These are phyloP conservation scores for Mythimna loreyi DNA, from an alignment of 2,888 invertebrate genomes.

Conservation along the genomic window DNA sequence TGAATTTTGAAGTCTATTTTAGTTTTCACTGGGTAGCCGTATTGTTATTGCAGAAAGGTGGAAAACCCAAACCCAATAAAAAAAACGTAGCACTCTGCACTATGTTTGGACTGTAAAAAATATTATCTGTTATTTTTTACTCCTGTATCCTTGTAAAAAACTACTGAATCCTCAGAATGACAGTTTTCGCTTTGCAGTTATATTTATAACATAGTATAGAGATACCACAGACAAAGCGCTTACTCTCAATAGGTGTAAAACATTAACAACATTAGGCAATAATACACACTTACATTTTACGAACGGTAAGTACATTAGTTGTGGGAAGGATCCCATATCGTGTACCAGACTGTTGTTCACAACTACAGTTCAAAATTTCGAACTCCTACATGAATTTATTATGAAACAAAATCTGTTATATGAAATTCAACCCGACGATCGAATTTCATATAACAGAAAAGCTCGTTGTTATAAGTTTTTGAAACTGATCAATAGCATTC, in stretches of 20 bases:
- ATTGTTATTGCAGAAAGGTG: background rate
- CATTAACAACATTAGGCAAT: constrained; percentile 24
- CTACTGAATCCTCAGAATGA: background rate
- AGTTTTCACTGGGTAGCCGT: background rate
- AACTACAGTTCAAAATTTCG: constrained; percentile 37
- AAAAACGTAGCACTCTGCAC: background rate
- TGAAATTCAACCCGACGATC: constrained; percentile 19
- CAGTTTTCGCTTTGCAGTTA: background rate
- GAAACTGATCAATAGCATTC: constrained; percentile 4
- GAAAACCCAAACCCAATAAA: background rate
- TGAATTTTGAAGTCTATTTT: background rate
- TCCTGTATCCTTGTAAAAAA: too few species aligned
- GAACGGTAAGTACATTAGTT: constrained; percentile 1
- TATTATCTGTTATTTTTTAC: background rate
- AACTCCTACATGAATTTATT: constrained; percentile 17
- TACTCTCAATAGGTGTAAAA: constrained; percentile 4
- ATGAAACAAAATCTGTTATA: constrained; percentile 18
- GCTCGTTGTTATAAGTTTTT: constrained; percentile 1
- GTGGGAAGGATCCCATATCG: constrained; percentile 17
- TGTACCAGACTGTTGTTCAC: constrained; percentile 24
- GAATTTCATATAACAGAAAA: background rate
- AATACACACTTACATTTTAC: background rate
- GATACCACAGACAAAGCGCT: constrained; percentile 7
- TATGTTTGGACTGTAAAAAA: background rate
- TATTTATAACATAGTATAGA: background rate